Evolutionary conservation across 2,113 vertebrate genomes (phyloP).

Genomic region (Microtus richardsoni): DNA sequence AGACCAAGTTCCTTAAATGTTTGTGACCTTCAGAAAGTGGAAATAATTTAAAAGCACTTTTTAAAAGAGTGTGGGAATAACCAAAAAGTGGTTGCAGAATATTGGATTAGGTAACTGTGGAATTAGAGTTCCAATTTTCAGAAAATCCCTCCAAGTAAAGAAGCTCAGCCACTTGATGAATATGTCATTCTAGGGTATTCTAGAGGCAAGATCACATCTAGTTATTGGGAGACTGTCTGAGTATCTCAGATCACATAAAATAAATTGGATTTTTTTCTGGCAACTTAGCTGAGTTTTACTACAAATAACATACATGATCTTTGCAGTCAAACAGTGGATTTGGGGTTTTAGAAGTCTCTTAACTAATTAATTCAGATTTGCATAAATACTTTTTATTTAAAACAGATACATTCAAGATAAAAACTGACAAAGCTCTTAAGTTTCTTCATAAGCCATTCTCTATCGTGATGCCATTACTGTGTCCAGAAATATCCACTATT

Average conservation of each 20-base stretch:
- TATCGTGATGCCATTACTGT: too few species aligned
- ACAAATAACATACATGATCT: not conserved
- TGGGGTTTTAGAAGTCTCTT: not conserved
- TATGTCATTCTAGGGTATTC: conserved; percentile 24
- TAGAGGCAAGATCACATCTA: conserved; percentile 14
- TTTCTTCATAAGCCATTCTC: too few species aligned
- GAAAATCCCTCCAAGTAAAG: conserved; percentile 61
- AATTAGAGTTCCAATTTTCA: conserved; percentile 63
- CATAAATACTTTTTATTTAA: too few species aligned
- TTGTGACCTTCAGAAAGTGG: conserved; percentile 42
- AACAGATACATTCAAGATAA: too few species aligned
- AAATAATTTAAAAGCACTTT: conserved; percentile 68
- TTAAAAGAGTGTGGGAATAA: conserved; percentile 1
- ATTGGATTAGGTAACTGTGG: conserved; percentile 52
- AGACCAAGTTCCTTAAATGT: not conserved
- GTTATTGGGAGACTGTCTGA: conserved; percentile 37
- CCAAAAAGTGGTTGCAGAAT: not conserved
- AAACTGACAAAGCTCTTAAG: too few species aligned
- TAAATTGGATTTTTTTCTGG: conserved; percentile 19
- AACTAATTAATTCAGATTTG: too few species aligned
- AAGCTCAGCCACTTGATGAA: conserved; percentile 10
- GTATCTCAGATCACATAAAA: conserved; percentile 56
- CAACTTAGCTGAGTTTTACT: conserved; percentile 4
- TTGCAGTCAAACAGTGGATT: not conserved
- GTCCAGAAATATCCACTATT: too few species aligned